Conservation (phyloP, 2,888 invertebrate species). For the Apamea epomidion region DNA sequence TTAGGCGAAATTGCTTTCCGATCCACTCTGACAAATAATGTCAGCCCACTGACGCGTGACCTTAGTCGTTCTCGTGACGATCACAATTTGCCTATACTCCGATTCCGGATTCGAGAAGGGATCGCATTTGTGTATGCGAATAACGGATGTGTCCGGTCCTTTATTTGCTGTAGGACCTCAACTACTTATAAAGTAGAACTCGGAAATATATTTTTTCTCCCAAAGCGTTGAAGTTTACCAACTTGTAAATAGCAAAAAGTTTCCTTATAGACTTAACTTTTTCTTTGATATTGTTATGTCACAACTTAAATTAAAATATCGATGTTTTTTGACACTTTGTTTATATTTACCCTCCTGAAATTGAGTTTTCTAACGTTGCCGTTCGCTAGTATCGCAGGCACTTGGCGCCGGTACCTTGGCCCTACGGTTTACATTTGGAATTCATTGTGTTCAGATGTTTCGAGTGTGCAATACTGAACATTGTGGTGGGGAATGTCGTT, state of each 20-base stretch:
- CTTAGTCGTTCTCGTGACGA: constrained; percentile 84
- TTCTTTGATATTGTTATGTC: constrained; percentile 69
- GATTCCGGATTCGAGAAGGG: constrained; percentile 75
- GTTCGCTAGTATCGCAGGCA: constrained; percentile 7
- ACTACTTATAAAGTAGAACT: constrained; percentile 75
- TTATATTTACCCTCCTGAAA: constrained; percentile 58
- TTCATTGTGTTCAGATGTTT: constrained; percentile 58
- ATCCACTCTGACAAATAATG: constrained; percentile 89
- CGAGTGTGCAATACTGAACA: constrained; percentile 41
- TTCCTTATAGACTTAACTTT: constrained; percentile 69
- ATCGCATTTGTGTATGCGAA: constrained; percentile 78
- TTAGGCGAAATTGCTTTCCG: constrained; percentile 89
- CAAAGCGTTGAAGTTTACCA: constrained; percentile 66
- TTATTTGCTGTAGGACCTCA: constrained; percentile 74
- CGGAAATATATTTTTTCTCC: constrained; percentile 69
- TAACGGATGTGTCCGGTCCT: constrained; percentile 75
- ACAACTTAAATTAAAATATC: constrained; percentile 68
- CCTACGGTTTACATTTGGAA: constrained; percentile 50
- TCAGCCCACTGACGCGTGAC: constrained; percentile 86
- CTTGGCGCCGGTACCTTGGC: constrained; percentile 17
- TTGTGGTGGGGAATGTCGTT: constrained; percentile 43
- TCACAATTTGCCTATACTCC: constrained; percentile 83
- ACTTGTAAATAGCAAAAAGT: constrained; percentile 69
- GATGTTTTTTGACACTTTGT: constrained; percentile 63
- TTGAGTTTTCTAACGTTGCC: constrained; percentile 42